phyloP scores from a whole-genome alignment of 2,113 vertebrate genomes.

The Gobius niger region DNA sequence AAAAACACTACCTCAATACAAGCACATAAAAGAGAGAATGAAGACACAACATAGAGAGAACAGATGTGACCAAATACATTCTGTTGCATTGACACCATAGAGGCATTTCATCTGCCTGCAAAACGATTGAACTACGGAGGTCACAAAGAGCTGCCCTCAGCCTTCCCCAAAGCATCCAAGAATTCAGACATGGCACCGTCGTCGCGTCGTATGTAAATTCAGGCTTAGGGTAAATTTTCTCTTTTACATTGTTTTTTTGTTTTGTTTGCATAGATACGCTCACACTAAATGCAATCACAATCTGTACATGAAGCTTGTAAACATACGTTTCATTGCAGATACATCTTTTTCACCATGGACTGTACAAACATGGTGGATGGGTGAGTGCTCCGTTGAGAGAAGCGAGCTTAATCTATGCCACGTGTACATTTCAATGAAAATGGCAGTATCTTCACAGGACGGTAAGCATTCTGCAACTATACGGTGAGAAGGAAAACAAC shows the following conservation, averaged over 20 bases:
- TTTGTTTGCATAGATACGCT: conserved; percentile 73
- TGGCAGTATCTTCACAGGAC: conserved; percentile 1
- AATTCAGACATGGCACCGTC: conserved; percentile 43
- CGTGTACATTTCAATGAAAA: not conserved
- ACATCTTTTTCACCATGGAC: conserved; percentile 1
- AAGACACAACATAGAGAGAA: conserved; percentile 34
- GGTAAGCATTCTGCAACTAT: not conserved
- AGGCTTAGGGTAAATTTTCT: conserved; percentile 31
- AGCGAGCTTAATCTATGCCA: not conserved
- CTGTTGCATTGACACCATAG: conserved; percentile 60
- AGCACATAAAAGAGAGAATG: conserved; percentile 25
- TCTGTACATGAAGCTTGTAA: conserved; percentile 60
- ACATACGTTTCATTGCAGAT: conserved; percentile 32
- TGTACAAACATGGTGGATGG: not conserved
- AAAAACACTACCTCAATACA: no score
- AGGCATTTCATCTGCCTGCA: conserved; percentile 61
- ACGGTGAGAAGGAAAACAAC: no score
- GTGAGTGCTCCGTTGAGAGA: not conserved
- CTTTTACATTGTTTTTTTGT: conserved; percentile 44
- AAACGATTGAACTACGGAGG: conserved; percentile 52
- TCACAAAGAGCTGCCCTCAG: conserved; percentile 46
- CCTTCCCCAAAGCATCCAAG: conserved; percentile 24
- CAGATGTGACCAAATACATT: conserved; percentile 71
- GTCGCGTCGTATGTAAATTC: conserved; percentile 16
- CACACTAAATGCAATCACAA: conserved; percentile 63